phyloP scores from a whole-genome alignment of 2,797 vertebrate genomes.

The Poeciliopsis paucimaculata region DNA sequence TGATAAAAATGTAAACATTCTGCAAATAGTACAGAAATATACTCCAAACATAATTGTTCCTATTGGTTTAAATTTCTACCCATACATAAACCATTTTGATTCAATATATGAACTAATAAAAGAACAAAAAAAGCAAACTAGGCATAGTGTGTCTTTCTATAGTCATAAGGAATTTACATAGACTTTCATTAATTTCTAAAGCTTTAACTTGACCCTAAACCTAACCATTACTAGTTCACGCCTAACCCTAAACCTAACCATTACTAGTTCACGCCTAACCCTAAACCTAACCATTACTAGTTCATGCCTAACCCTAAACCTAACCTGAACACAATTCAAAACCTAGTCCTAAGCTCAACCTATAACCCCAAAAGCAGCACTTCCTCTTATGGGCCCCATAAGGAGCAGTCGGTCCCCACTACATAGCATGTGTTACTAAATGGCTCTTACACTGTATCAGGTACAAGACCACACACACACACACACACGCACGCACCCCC shows the following conservation, averaged over 20 bases:
- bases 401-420: neutral
- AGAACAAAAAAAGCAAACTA: constrained; percentile 19
- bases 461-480: too few species aligned
- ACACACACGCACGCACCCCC: too few species aligned
- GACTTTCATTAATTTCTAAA: neutral
- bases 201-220: neutral
- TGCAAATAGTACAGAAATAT: neutral
- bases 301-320: neutral
- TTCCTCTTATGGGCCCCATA: neutral
- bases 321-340: too few species aligned
- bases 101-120: constrained; percentile 25
- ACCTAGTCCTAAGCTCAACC: neutral
- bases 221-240: neutral
- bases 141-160: neutral
- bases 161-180: neutral
- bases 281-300: neutral
- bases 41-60: neutral
- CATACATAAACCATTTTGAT: constrained; percentile 35
- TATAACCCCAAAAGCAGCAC: neutral
- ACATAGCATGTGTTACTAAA: too few species aligned
- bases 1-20: neutral
- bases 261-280: too few species aligned
- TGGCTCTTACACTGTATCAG: too few species aligned
- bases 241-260: neutral
- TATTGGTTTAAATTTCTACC: constrained; percentile 17